Evolutionary conservation across 2,888 invertebrate species (phyloP).

Genomic region (Lycophotia porphyrea): DNA sequence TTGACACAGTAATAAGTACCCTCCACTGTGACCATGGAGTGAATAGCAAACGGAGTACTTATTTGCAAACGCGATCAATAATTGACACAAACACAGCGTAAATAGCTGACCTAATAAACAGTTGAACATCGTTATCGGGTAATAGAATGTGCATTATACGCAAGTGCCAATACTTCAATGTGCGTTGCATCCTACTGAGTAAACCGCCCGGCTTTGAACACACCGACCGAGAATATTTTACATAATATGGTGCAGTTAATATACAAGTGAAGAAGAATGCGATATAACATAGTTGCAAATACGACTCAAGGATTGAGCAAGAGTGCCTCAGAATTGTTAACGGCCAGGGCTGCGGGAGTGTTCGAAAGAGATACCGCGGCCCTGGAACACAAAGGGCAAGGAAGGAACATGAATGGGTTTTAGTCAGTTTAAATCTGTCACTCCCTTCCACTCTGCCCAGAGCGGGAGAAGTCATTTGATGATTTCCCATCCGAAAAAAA

Average conservation of each 20-base stretch:
- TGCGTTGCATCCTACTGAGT: not conserved
- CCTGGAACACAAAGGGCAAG: too few species aligned
- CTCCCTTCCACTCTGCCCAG: too few species aligned
- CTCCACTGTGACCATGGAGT: constrained; percentile 25
- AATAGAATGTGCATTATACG: not conserved
- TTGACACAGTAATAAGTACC: constrained; percentile 54
- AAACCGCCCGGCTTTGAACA: not conserved
- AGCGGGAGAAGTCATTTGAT: too few species aligned
- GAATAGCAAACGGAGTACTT: constrained; percentile 25
- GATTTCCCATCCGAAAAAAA: too few species aligned
- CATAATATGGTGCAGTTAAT: not conserved
- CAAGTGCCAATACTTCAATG: not conserved
- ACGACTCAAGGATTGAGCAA: not conserved
- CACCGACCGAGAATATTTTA: not conserved
- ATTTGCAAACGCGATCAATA: constrained; percentile 1
- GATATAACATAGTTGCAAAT: not conserved
- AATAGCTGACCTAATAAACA: constrained; percentile 9
- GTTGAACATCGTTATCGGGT: not conserved
- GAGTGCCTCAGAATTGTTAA: not conserved
- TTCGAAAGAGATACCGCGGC: too few species aligned
- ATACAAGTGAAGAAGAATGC: not conserved
- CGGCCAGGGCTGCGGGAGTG: too few species aligned
- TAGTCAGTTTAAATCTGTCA: too few species aligned
- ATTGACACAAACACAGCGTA: constrained; percentile 3
- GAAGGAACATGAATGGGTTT: too few species aligned